Conservation (phyloP, 2,113 vertebrate genomes). For the Sorex fumeus region DNA sequence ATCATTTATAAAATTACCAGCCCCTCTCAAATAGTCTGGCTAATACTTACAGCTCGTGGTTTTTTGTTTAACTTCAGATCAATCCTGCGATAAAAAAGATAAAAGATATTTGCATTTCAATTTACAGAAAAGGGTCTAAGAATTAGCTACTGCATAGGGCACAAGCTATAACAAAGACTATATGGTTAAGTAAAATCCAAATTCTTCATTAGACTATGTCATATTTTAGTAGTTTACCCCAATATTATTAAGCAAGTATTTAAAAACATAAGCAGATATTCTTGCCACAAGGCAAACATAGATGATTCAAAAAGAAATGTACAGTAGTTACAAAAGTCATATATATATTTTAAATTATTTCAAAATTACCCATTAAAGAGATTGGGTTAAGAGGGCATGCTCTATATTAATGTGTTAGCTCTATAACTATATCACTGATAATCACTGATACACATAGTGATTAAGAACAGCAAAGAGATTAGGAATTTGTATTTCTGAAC, state of each 20-base stretch:
- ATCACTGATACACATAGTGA: slow-evolving; percentile 77
- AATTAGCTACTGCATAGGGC: slow-evolving; percentile 85
- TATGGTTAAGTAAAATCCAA: slow-evolving; percentile 84
- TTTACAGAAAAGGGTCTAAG: slow-evolving; percentile 72
- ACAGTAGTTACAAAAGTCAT: slow-evolving; percentile 80
- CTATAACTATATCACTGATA: slow-evolving; percentile 69
- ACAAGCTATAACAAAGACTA: slow-evolving; percentile 88
- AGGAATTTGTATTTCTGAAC: slow-evolving; percentile 77
- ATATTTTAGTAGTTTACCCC: slow-evolving; percentile 82
- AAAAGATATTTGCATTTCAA: slow-evolving; percentile 88
- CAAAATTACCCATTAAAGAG: slow-evolving; percentile 78
- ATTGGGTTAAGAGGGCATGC: slow-evolving; percentile 83
- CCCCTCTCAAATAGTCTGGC: slow-evolving; percentile 45
- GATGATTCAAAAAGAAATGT: slow-evolving; percentile 75
- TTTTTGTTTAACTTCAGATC: slow-evolving; percentile 99
- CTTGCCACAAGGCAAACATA: slow-evolving; percentile 84
- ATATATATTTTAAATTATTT: slow-evolving; percentile 60
- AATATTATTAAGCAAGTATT: slow-evolving; percentile 82
- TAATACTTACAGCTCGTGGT: slow-evolving; percentile 97
- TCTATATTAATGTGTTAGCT: slow-evolving; percentile 85
- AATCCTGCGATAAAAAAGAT: slow-evolving; percentile 92
- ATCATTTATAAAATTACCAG: slow-evolving; percentile 14
- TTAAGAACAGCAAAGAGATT: slow-evolving; percentile 77
- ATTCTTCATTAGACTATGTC: slow-evolving; percentile 82
- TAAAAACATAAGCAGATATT: slow-evolving; percentile 78